A percentile compares a stretch with the other conserved stretches of the same genome.
Conservation (phyloP, 2,113 vertebrate species). For the Otocyon megalotis region DNA sequence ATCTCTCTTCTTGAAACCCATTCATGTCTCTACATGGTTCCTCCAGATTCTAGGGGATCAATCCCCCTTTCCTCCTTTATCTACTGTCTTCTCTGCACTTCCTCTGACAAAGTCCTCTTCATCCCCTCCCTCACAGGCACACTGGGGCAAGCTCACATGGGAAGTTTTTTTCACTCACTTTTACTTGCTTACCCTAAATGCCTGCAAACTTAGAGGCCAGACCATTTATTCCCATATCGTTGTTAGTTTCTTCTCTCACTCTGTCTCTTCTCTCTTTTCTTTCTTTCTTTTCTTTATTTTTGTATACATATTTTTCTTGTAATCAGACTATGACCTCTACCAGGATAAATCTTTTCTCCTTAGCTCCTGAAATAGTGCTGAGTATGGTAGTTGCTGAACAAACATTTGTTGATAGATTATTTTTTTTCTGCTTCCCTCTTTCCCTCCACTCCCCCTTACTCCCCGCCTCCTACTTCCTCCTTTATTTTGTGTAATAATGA, state of each 20-base stretch:
- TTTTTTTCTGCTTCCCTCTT: neutral
- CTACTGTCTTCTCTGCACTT: neutral
- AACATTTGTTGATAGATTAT: neutral
- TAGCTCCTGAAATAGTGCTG: neutral
- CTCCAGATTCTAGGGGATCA: neutral
- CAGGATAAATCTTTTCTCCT: neutral
- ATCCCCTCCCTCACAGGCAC: neutral
- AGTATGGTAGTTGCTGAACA: neutral
- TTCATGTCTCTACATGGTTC: neutral
- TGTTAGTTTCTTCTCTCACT: no score
- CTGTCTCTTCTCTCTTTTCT: no score
- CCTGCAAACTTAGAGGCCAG: neutral
- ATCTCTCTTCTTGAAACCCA: neutral
- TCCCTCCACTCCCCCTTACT: neutral
- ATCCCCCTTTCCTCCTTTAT: neutral
- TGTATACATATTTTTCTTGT: neutral
- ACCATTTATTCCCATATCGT: neutral
- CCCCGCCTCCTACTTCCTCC: neutral
- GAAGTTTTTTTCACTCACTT: neutral
- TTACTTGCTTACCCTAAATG: neutral
- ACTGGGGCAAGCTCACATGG: neutral
- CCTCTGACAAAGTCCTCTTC: neutral
- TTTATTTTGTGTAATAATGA: neutral
- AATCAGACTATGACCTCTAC: neutral
- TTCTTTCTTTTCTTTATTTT: neutral